A percentile compares a stretch with the other conserved stretches of the same genome.
phyloP scores from a whole-genome alignment of 2,797 vertebrate genomes.

The Sandelia bainsii region DNA sequence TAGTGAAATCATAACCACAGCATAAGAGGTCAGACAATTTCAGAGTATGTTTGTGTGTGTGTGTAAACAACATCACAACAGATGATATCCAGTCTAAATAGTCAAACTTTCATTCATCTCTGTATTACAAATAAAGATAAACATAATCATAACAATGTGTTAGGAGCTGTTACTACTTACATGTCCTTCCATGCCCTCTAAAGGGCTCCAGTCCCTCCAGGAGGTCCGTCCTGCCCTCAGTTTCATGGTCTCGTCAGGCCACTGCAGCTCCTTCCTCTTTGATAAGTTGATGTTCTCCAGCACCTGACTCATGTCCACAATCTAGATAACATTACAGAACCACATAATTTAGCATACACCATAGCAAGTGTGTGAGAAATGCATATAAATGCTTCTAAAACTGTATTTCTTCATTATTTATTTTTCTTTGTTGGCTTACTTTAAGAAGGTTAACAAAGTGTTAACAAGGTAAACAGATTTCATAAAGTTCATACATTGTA shows the following conservation, averaged over 20 bases:
- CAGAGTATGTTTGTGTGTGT: background rate
- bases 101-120: background rate
- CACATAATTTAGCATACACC: background rate
- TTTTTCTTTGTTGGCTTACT: too few relatives aligned
- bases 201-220: constrained; percentile 99
- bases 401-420: too few relatives aligned
- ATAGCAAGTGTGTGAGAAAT: background rate
- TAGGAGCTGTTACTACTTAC: constrained; percentile 83
- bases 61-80: background rate
- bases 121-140: background rate
- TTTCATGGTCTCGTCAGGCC: constrained; percentile 95
- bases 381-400: background rate
- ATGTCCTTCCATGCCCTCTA: constrained; percentile 99
- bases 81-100: background rate
- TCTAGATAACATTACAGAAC: constrained; percentile 67
- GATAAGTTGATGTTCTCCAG: constrained; percentile 96
- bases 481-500: background rate
- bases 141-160: background rate
- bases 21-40: constrained; percentile 9
- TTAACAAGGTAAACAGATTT: background rate
- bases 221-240: constrained; percentile 94
- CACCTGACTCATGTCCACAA: constrained; percentile 93
- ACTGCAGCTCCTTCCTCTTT: constrained; percentile 97
- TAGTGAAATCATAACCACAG: constrained; percentile 5
- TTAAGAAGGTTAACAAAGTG: background rate